Base-by-base conservation (phyloP, 2,113 vertebrate genomes). In the Coregonus clupeaformis region DNA sequence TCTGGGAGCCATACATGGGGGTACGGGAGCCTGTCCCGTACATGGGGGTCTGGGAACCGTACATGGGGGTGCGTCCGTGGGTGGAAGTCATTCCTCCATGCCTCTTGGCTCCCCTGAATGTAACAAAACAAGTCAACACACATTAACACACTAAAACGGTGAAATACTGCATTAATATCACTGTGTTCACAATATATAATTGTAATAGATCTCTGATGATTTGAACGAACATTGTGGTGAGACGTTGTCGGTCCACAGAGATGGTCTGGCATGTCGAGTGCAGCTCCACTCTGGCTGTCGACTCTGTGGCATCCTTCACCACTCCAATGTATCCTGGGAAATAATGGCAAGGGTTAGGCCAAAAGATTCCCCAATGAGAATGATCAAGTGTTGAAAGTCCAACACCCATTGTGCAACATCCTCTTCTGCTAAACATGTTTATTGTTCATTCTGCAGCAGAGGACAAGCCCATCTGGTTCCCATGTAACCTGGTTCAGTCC, bases 241-340 rank as follows among this genome's bases (percentile, higher is more conserved):
- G 85, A 2, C 96, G 92, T 89, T 98, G 96, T 0, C 96, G 81
- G 87, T 98, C 97, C 73, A 98, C 97, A 0, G 97, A 98, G 90
- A 98, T 98, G 72, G 96, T 98, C 92, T 98, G 97, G 83, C 97
- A 98, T 32, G 96, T 98, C 22, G 97, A 98, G 82, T 98, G 96
- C 68, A 98, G 93, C 86, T 98, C 97, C 67, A 98, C 95, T 0
- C 96, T 86, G 12, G 97, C 96, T 0, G 97, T 98, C 0, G 96
- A 98, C 86, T 98, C 97, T 0, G 97, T 98, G 1, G 97, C 97
- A 1, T 98, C 97, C 82, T 98, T 98, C 67, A 98, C 97, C 82
- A 98, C 95, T 0, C 96, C 96, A 0, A 98, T 98, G 88, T 98
- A 98, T 2, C 97, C 97, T 97, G 83, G 78, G 52, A 60, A 78